A percentile compares a stretch with the other conserved stretches of the same genome.
Conservation (phyloP, 2,113 vertebrate genomes). For the Spilogale gracilis region DNA sequence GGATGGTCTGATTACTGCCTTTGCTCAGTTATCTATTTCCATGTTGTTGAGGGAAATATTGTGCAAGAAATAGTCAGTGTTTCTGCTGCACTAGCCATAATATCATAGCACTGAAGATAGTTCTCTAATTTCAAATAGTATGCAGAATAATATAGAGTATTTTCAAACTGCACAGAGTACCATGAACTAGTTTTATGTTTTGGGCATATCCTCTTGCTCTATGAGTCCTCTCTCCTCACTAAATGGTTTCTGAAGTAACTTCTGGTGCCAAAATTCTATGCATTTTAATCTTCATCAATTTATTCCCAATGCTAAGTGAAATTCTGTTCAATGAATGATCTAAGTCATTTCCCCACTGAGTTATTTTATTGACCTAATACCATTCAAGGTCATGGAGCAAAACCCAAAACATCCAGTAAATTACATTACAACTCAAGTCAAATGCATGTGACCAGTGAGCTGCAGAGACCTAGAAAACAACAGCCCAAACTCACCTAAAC, state of each 20-base stretch:
- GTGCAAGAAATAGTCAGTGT: background rate
- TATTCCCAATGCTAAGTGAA: constrained; percentile 31
- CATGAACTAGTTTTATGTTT: background rate
- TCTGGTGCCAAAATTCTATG: background rate
- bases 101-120: background rate
- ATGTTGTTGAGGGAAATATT: background rate
- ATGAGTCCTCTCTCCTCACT: background rate
- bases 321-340: background rate
- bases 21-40: background rate
- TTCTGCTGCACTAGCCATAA: background rate
- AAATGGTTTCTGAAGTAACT: background rate
- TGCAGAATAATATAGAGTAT: background rate
- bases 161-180: background rate
- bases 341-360: background rate
- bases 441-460: background rate
- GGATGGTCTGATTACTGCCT: background rate
- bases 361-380: constrained; percentile 4
- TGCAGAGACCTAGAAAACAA: background rate
- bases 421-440: background rate
- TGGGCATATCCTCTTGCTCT: background rate
- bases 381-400: background rate
- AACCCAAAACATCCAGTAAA: background rate
- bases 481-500: background rate
- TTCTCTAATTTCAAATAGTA: background rate
- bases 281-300: background rate